phyloP scores from a whole-genome alignment of 35 echinoderm and acorn worm species.

The Ptychodera flava region DNA sequence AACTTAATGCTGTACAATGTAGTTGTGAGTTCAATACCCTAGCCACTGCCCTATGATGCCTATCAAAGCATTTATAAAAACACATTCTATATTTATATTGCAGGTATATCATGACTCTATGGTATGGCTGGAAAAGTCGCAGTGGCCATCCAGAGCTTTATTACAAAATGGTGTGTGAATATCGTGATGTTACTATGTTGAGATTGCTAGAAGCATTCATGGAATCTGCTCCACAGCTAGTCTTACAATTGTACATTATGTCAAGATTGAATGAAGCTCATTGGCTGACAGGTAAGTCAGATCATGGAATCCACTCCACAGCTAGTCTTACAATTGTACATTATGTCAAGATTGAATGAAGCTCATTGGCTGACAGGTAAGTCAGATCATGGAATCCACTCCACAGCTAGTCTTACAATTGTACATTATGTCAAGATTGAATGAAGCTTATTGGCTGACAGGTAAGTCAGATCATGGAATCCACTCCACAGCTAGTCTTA shows the following conservation, averaged over 20 bases:
- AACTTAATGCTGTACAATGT: no score
- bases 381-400: slow-evolving; percentile 61
- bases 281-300: slow-evolving; percentile 77
- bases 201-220: slow-evolving; percentile 79
- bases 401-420: slow-evolving; percentile 90
- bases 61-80: no score
- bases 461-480: slow-evolving; percentile 67
- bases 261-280: slow-evolving; percentile 46
- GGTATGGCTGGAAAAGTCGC: slow-evolving; percentile 74
- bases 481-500: slow-evolving; percentile 81
- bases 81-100: no score
- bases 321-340: slow-evolving; percentile 87
- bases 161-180: slow-evolving; percentile 82
- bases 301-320: slow-evolving; percentile 83
- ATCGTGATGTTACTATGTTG: slow-evolving; percentile 93
- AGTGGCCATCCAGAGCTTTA: slow-evolving; percentile 26
- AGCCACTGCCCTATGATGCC: no score
- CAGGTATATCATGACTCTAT: slow-evolving; percentile 85
- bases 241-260: slow-evolving; percentile 93
- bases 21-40: no score
- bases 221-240: slow-evolving; percentile 92
- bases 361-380: slow-evolving; percentile 86
- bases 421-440: slow-evolving; percentile 70
- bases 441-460: slow-evolving; percentile 67
- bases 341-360: slow-evolving; percentile 45